A percentile compares a stretch with the other conserved stretches of the same genome.
These are phyloP conservation scores for Enchytraeus crypticus DNA, from an alignment of 2,888 invertebrate species.

Conservation along the genomic window DNA sequence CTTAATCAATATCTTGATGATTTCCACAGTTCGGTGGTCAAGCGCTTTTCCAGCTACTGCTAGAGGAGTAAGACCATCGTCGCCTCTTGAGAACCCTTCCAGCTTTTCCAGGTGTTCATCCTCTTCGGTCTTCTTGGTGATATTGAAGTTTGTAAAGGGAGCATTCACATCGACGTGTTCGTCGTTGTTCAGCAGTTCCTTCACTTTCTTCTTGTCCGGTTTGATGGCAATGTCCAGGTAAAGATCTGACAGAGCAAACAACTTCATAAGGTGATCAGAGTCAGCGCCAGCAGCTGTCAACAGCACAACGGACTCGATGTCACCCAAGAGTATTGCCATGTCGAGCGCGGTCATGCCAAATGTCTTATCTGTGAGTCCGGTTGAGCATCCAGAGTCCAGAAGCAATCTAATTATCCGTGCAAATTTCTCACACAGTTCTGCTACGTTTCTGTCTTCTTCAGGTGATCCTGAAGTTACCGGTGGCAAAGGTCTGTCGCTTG, in stretches of 20 bases:
- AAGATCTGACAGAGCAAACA: constrained; percentile 25
- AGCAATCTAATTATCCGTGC: constrained; percentile 18
- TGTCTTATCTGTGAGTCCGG: constrained; percentile 24
- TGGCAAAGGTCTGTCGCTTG: background rate
- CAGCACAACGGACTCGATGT: constrained; percentile 25
- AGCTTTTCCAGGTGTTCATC: background rate
- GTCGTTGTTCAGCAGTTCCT: constrained; percentile 22
- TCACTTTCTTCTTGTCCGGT: constrained; percentile 20
- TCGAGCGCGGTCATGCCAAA: constrained; percentile 30
- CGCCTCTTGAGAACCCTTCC: constrained; percentile 1
- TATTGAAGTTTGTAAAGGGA: constrained; percentile 22
- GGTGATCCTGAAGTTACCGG: background rate
- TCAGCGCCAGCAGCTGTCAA: constrained; percentile 25
- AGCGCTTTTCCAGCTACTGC: constrained; percentile 20
- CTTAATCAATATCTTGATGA: constrained; percentile 13
- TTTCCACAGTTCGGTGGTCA: constrained; percentile 10
- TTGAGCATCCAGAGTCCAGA: constrained; percentile 22
- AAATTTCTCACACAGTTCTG: constrained; percentile 14
- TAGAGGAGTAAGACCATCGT: constrained; percentile 26
- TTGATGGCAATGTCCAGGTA: constrained; percentile 17
- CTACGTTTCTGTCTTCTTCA: constrained; percentile 11
- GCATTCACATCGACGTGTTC: constrained; percentile 25
- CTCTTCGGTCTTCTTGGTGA: constrained; percentile 12
- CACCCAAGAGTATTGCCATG: constrained; percentile 29
- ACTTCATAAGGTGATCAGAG: constrained; percentile 26